A percentile compares a stretch with the other conserved stretches of the same genome.
Evolutionary conservation across 2,113 vertebrate genomes (phyloP).

Genomic region (Ranitomeya variabilis): DNA sequence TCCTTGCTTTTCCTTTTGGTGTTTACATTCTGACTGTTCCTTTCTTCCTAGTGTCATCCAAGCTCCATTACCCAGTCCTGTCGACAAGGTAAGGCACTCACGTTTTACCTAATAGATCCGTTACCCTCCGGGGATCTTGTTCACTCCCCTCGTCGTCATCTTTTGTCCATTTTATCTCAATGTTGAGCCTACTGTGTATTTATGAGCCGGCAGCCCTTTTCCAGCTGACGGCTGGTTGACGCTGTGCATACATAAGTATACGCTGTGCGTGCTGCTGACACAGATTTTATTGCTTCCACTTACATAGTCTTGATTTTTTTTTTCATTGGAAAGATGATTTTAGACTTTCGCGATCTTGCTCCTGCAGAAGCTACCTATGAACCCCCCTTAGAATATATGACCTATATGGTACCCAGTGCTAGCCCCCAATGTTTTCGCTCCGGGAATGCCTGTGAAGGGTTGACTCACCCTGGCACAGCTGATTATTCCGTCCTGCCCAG

Average conservation of each 20-base stretch:
- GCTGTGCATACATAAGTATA: neutral
- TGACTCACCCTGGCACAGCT: neutral
- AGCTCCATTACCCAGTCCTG: conserved; percentile 91
- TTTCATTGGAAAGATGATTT: neutral
- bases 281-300: neutral
- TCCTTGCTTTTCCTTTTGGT: conserved; percentile 12
- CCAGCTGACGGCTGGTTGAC: neutral
- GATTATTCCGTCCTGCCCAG: neutral
- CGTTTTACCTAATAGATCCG: neutral
- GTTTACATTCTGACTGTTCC: conserved; percentile 53
- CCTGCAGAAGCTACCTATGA: neutral
- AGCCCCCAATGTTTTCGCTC: neutral
- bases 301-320: neutral
- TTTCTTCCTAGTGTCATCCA: conserved; percentile 88
- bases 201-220: neutral
- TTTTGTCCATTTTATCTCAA: neutral
- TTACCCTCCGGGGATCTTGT: neutral
- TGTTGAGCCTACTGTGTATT: neutral
- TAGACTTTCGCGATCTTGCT: neutral
- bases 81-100: conserved; percentile 90
- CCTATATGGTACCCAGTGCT: neutral
- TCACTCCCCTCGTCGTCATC: neutral
- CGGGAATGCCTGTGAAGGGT: neutral
- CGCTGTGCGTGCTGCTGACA: neutral
- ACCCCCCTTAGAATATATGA: neutral